These are phyloP conservation scores for Mustela nigripes DNA, from an alignment of 2,113 vertebrate species.

Conservation along the genomic window DNA sequence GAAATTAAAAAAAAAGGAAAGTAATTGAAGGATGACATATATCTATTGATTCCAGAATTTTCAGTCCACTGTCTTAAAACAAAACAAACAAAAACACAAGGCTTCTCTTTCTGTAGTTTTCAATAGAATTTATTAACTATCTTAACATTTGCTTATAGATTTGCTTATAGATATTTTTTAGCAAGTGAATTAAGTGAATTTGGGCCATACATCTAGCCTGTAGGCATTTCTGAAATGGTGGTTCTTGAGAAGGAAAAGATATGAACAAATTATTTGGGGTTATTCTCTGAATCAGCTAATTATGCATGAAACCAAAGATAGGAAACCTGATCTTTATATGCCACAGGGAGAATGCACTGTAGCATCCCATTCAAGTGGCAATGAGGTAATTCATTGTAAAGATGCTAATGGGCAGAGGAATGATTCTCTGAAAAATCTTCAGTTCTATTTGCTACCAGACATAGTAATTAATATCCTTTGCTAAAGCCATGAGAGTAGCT, in stretches of 20 bases:
- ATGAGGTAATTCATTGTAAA: background rate
- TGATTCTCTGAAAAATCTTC: background rate
- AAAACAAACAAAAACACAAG: background rate
- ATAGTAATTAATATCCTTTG: slow-evolving; percentile 7
- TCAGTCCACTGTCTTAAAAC: background rate
- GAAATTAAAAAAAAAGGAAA: background rate
- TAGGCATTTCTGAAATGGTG: background rate
- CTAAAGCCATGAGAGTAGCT: background rate
- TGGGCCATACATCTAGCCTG: background rate
- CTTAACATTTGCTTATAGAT: background rate
- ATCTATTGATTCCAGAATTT: slow-evolving; percentile 1
- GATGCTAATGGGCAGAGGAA: background rate
- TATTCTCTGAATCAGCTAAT: background rate
- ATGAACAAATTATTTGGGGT: background rate
- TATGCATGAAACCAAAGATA: background rate
- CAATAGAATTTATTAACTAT: background rate
- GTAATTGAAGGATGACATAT: background rate
- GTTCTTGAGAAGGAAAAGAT: background rate
- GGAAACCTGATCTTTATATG: background rate
- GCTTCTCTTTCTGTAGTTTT: background rate
- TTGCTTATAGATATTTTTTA: background rate
- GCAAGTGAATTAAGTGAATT: background rate
- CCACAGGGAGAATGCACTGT: background rate
- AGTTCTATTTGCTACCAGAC: background rate
- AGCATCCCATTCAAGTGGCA: background rate